A percentile compares a stretch with the other conserved stretches of the same genome.
Evolutionary conservation across 2,888 invertebrate species (phyloP).

Genomic region (Pachydiplax longipennis): DNA sequence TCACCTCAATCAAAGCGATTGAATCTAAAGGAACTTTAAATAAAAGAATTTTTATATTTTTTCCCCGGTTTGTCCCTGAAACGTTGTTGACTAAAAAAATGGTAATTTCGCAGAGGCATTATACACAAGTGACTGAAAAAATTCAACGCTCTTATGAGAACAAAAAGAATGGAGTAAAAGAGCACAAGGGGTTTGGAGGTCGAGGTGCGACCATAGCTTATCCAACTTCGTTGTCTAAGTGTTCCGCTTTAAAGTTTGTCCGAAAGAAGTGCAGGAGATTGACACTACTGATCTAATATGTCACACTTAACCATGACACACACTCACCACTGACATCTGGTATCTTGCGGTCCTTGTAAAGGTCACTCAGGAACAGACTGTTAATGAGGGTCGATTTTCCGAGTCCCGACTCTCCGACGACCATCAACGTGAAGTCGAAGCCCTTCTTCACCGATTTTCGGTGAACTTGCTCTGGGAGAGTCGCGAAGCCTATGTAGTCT

Average conservation of each 20-base stretch:
- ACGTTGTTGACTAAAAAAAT: no score
- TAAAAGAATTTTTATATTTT: no score
- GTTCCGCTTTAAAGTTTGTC: background rate
- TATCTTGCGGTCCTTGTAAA: constrained; percentile 85
- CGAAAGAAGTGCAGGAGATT: background rate
- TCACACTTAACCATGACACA: background rate
- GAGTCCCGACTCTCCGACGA: constrained; percentile 91
- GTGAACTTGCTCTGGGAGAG: constrained; percentile 94
- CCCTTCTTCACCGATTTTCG: constrained; percentile 95
- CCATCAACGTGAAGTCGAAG: constrained; percentile 96
- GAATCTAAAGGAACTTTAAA: no score
- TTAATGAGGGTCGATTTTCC: constrained; percentile 96
- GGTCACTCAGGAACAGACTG: constrained; percentile 90
- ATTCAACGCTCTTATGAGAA: no score
- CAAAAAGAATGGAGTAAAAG: no score
- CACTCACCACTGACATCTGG: constrained; percentile 73
- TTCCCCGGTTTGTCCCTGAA: no score
- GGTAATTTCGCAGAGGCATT: no score
- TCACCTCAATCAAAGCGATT: no score
- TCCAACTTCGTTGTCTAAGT: no score
- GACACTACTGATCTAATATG: background rate
- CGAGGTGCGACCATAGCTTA: no score
- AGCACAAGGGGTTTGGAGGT: no score
- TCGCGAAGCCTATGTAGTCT: constrained; percentile 94
- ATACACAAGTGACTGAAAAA: no score